Conservation (phyloP, 2,888 invertebrate genomes). For the Patella depressa region DNA sequence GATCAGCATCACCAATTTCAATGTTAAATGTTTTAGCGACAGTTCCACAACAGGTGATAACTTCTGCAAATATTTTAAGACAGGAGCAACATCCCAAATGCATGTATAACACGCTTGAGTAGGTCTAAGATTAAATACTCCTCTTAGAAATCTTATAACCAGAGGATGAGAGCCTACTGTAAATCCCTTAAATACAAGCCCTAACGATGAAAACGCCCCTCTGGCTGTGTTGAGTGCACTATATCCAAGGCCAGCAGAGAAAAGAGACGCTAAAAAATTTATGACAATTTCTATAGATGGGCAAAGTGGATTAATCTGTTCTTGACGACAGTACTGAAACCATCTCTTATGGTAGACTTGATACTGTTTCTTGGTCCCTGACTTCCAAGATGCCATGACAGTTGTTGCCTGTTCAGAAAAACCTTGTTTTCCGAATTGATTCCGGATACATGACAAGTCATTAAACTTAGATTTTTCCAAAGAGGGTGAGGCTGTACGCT, state of each 20-base stretch:
- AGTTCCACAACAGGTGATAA: too few species aligned
- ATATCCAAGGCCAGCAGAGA: slow-evolving; percentile 4
- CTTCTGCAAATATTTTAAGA: too few species aligned
- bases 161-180: not conserved
- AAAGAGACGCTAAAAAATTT: slow-evolving; percentile 11
- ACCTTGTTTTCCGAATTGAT: not conserved
- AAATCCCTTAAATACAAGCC: not conserved
- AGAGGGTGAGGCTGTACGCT: not conserved
- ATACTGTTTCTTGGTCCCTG: slow-evolving; percentile 11
- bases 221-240: not conserved
- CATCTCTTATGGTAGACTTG: slow-evolving; percentile 1
- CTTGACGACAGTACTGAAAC: not conserved
- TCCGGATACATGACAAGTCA: slow-evolving; percentile 1
- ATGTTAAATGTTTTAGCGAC: too few species aligned
- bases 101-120: too few species aligned
- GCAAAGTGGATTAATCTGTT: not conserved
- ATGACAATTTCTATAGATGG: not conserved
- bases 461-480: not conserved
- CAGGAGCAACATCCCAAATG: too few species aligned
- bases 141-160: not conserved
- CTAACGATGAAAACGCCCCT: not conserved
- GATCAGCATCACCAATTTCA: too few species aligned
- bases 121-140: too few species aligned
- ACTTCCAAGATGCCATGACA: slow-evolving; percentile 13
- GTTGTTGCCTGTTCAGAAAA: not conserved